Evolutionary conservation across 2,113 vertebrate genomes (phyloP), one percentile per base, ranked within the genome.

Genomic region (Podarcis cretensis): DNA sequence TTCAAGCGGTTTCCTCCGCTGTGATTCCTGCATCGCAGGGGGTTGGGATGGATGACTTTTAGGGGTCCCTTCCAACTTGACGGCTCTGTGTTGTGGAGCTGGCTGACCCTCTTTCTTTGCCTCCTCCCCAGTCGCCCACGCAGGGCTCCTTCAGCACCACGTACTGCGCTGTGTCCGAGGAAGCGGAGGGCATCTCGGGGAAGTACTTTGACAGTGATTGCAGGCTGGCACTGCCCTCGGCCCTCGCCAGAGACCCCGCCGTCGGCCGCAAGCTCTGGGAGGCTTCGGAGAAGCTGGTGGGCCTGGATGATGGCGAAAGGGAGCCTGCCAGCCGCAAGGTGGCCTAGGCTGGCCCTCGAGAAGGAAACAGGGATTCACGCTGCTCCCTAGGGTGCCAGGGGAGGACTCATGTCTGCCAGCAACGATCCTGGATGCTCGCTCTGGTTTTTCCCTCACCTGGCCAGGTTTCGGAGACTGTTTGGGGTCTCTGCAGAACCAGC

Each of bases 191-290:
- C 14, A 90, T 98, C 92, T 97, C 95, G 0, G 98, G 98, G 18
- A 99, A 98, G 88, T 98, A 98, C 81, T 97, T 98, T 1, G 96
- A 97, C 93, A 97, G 97, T 13, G 94, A 96, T 92, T 98, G 98
- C 88, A 54, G 90, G 4, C 89, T 98, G 83, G 88, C 20, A 0
- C 96, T 97, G 32, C 98, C 98, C 1, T 77, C 96, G 0, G 30
- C 69, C 1, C 65, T 94, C 0, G 97, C 98, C 27, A 94, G 88
- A 1, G 98, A 99, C 0, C 0, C 94, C 0, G 95, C 93, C 5
- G 87, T 98, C 0, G 97, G 97, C 0, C 93, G 91, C 81, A 97
- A 98, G 84, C 97, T 97, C 91, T 98, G 98, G 96, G 98, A 98
- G 40, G 89, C 97, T 3, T 96, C 97, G 0, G 97, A 97, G 92